phyloP scores from a whole-genome alignment of 2,113 vertebrate species.

The Cynoglossus semilaevis region DNA sequence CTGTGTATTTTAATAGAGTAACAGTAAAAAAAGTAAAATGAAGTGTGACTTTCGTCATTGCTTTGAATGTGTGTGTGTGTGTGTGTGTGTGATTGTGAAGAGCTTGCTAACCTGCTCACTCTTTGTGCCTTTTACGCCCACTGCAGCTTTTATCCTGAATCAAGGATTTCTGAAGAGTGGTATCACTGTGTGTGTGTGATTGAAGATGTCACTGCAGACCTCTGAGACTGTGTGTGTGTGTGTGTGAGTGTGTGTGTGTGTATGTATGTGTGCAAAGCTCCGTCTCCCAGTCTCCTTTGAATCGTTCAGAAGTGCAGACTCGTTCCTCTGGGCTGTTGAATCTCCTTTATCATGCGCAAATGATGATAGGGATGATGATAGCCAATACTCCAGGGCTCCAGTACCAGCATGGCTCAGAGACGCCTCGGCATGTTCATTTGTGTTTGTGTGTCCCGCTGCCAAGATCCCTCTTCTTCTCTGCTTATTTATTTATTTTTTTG shows the following conservation, averaged over 20 bases:
- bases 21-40: conserved; percentile 29
- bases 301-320: conserved; percentile 51
- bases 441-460: conserved; percentile 25
- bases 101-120: conserved; percentile 62
- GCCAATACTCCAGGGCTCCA: conserved; percentile 65
- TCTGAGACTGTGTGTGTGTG: conserved; percentile 16
- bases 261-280: not conserved
- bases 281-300: conserved; percentile 41
- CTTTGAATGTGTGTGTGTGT: conserved; percentile 5
- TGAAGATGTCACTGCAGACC: conserved; percentile 32
- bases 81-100: conserved; percentile 32
- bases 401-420: conserved; percentile 72
- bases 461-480: conserved; percentile 38
- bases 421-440: conserved; percentile 55
- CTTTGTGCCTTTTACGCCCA: conserved; percentile 47
- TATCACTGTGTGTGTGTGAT: conserved; percentile 35
- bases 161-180: conserved; percentile 30
- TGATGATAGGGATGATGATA: conserved; percentile 67
- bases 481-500: conserved; percentile 36
- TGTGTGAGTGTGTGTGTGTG: too few species aligned
- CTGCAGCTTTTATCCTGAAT: conserved; percentile 32
- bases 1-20: conserved; percentile 11
- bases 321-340: conserved; percentile 50
- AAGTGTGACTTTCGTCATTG: conserved; percentile 13
- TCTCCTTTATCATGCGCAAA: conserved; percentile 63